Conservation (phyloP, 2,797 vertebrate genomes). For the Anguilla marmorata region DNA sequence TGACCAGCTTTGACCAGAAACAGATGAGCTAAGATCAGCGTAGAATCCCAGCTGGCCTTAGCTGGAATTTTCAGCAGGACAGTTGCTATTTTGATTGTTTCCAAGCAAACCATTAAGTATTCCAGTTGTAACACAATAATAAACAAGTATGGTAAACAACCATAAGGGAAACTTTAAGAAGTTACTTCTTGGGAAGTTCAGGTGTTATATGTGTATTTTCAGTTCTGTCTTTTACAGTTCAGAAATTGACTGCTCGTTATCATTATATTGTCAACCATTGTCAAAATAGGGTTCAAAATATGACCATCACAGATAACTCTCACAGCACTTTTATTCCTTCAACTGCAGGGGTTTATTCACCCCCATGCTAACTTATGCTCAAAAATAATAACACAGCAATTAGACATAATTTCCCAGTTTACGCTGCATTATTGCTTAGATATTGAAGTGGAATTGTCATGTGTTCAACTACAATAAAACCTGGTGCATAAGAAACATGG, state of each 20-base stretch:
- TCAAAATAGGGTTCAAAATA: background rate
- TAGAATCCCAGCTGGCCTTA: background rate
- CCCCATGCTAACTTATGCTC: background rate
- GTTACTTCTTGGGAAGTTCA: background rate
- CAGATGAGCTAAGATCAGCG: too few species aligned
- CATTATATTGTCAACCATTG: background rate
- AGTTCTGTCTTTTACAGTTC: background rate
- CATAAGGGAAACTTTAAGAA: background rate
- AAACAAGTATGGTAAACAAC: background rate
- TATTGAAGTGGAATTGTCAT: background rate
- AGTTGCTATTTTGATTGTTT: background rate
- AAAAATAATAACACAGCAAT: background rate
- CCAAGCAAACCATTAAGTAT: background rate
- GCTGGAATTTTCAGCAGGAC: background rate
- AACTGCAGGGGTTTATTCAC: background rate
- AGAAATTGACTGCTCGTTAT: background rate
- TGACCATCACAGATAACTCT: background rate
- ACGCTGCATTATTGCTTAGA: background rate
- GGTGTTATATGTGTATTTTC: background rate
- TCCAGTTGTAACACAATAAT: background rate
- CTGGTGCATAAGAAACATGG: too few species aligned
- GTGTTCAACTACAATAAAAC: too few species aligned
- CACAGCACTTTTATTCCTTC: background rate
- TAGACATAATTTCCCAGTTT: background rate
- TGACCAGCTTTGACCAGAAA: too few species aligned